A percentile compares a stretch with the other conserved stretches of the same genome.
phyloP scores from a whole-genome alignment of 2,113 vertebrate genomes.

The Cichladusa arquata region DNA sequence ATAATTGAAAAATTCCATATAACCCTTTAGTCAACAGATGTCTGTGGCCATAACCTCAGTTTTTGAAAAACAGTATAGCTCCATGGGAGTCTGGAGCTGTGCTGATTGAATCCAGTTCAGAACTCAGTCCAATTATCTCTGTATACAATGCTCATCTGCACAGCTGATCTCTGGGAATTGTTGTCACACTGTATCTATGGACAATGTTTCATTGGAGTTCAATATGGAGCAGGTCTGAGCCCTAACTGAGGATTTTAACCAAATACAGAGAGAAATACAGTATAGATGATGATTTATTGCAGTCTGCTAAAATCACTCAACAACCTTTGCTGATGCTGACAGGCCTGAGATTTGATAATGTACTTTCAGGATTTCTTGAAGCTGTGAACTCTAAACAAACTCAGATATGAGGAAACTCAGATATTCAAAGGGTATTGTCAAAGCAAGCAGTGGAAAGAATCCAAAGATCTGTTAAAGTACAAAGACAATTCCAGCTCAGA shows the following conservation, averaged over 20 bases:
- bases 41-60: not conserved
- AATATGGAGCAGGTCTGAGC: not conserved
- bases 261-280: not conserved
- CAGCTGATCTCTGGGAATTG: not conserved
- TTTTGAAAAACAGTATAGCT: not conserved
- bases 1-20: not conserved
- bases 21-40: not conserved
- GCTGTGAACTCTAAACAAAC: not conserved
- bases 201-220: not conserved
- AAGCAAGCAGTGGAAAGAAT: not conserved
- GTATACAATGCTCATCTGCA: not conserved
- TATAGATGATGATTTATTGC: not conserved
- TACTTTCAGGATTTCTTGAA: not conserved
- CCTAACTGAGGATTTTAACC: not conserved
- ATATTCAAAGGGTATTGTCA: not conserved
- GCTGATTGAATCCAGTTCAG: not conserved
- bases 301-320: not conserved
- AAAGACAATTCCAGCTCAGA: not conserved
- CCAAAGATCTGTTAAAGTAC: not conserved
- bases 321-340: not conserved
- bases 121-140: not conserved
- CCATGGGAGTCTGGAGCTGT: not conserved
- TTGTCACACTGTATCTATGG: not conserved
- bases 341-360: not conserved
- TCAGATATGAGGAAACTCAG: not conserved